Percentiles rank a stretch among this genome's conserved stretches.
Conservation (phyloP, 2,113 vertebrate genomes). For the Aegithalos caudatus region DNA sequence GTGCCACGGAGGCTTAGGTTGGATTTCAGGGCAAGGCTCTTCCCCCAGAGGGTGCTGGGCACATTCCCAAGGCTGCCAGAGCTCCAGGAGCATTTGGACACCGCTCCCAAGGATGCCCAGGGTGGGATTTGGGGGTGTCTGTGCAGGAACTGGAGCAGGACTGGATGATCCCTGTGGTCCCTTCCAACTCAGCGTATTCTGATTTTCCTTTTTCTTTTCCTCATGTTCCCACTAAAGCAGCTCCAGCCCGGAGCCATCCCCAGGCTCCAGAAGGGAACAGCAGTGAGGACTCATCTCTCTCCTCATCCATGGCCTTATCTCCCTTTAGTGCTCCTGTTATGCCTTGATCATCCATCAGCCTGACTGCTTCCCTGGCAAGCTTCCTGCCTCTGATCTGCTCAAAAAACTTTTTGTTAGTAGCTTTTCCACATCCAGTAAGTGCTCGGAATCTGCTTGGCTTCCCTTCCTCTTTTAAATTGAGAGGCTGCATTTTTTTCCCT, state of each 20-base stretch:
- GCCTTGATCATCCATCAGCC: constrained; percentile 22
- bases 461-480: not conserved
- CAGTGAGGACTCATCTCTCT: not conserved
- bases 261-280: not conserved
- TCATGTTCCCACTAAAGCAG: not conserved
- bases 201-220: not conserved
- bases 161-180: not conserved
- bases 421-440: not conserved
- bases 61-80: not conserved
- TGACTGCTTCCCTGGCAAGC: constrained; percentile 17
- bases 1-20: accelerated
- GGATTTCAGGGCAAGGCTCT: not conserved
- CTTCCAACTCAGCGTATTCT: not conserved
- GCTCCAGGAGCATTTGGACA: not conserved
- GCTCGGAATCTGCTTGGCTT: not conserved
- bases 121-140: not conserved
- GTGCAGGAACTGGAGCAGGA: too few relatives aligned
- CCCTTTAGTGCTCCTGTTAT: not conserved
- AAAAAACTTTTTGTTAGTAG: not conserved
- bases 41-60: not conserved
- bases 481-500: not conserved
- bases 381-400: constrained; percentile 17
- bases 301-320: not conserved
- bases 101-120: accelerated
- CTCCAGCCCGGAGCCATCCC: not conserved